These are phyloP conservation scores for Drosophila sordidula DNA, from an alignment of 2,888 invertebrate genomes.

Conservation along the genomic window DNA sequence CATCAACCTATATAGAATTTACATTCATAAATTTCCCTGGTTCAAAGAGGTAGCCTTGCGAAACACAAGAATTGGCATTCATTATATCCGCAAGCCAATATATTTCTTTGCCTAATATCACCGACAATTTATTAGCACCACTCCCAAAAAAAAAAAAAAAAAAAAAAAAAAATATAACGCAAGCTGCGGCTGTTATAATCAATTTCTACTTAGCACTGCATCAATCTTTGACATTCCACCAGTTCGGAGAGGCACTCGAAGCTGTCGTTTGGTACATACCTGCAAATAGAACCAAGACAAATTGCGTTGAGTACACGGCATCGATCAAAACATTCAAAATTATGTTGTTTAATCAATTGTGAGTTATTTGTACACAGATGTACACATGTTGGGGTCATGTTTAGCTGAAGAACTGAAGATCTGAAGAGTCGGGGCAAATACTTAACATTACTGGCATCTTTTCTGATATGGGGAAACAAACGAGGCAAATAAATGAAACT, in stretches of 20 bases:
- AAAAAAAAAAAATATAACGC: not conserved
- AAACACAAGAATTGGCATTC: not conserved
- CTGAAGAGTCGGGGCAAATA: conserved; percentile 21
- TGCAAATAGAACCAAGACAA: conserved; percentile 61
- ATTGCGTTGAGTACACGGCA: conserved; percentile 61
- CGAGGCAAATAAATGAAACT: conserved; percentile 55
- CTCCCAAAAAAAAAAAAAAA: conserved; percentile 23
- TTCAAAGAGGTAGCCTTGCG: not conserved
- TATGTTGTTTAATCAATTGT: conserved; percentile 72
- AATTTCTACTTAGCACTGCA: conserved; percentile 64
- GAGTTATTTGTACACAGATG: conserved; percentile 23
- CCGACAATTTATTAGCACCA: conserved; percentile 11
- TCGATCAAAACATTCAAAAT: conserved; percentile 69
- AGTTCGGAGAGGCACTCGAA: not conserved
- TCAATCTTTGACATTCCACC: conserved; percentile 51
- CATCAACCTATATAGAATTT: no score
- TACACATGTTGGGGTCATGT: conserved; percentile 20
- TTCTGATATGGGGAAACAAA: conserved; percentile 20
- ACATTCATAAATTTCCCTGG: not conserved
- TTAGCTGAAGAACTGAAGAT: conserved; percentile 3
- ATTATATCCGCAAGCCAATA: not conserved
- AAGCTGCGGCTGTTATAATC: conserved; percentile 32
- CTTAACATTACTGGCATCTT: conserved; percentile 51
- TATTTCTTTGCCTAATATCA: not conserved
- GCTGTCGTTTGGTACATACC: conserved; percentile 55